These are phyloP conservation scores for Verasper variegatus DNA, from an alignment of 2,113 vertebrate species.

Conservation along the genomic window DNA sequence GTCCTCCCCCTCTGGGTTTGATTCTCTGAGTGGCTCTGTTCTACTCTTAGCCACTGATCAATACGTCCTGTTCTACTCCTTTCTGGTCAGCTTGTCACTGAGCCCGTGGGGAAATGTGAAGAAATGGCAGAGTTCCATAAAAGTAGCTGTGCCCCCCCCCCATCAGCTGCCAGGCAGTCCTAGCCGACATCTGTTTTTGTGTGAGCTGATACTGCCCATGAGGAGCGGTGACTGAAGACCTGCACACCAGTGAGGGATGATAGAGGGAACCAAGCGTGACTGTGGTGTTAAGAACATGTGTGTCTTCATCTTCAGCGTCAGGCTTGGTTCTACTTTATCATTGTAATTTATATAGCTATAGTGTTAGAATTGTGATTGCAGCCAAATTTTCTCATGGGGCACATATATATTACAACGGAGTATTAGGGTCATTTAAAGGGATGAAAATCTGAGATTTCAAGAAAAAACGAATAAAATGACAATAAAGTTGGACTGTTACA, in stretches of 20 bases:
- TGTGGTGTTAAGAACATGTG: too few species aligned
- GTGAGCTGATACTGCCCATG: slow-evolving; percentile 29
- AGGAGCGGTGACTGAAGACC: background rate
- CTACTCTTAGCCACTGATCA: slow-evolving; percentile 74
- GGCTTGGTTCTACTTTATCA: too few species aligned
- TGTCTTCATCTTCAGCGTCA: too few species aligned
- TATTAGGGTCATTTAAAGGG: too few species aligned
- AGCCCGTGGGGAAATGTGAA: slow-evolving; percentile 53
- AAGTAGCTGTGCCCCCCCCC: slow-evolving; percentile 45
- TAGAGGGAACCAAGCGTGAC: background rate
- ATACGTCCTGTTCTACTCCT: slow-evolving; percentile 64
- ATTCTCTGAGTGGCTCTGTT: slow-evolving; percentile 63
- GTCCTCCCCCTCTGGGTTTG: slow-evolving; percentile 63
- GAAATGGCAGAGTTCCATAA: slow-evolving; percentile 58
- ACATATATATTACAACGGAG: too few species aligned
- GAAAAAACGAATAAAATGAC: too few species aligned
- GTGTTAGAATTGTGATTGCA: too few species aligned
- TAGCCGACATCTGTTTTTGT: slow-evolving; percentile 37
- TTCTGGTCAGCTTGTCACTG: slow-evolving; percentile 61
- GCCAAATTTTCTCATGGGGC: too few species aligned
- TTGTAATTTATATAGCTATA: too few species aligned
- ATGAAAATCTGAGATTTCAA: background rate
- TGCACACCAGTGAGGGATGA: background rate
- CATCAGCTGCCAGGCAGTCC: slow-evolving; percentile 43
- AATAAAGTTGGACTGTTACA: too few species aligned